These are phyloP conservation scores for Sinocyclocheilus rhinocerous DNA, from an alignment of 2,113 vertebrate genomes.

Conservation along the genomic window DNA sequence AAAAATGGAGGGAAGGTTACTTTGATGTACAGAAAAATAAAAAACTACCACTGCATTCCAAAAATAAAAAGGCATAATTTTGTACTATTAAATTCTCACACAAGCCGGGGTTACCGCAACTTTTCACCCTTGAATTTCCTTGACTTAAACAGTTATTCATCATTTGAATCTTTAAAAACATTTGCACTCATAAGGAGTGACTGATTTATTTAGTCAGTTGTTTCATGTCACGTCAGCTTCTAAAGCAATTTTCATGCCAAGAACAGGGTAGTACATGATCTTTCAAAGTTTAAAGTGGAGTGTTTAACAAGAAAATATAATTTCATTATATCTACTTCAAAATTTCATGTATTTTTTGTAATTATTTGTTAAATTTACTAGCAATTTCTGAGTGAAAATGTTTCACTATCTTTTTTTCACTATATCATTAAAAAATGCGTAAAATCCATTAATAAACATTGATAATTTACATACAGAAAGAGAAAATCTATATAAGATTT, in stretches of 20 bases:
- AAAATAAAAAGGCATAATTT: background rate
- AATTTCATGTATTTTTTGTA: too few relatives aligned
- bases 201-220: background rate
- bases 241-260: background rate
- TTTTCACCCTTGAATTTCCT: background rate
- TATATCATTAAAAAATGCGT: too few relatives aligned
- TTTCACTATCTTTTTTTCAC: too few relatives aligned
- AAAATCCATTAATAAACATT: too few relatives aligned
- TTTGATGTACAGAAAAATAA: background rate
- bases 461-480: background rate
- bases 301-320: background rate
- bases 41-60: background rate
- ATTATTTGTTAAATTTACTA: too few relatives aligned
- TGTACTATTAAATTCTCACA: background rate
- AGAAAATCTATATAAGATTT: background rate
- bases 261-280: background rate
- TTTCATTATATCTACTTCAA: background rate
- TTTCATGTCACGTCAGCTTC: background rate
- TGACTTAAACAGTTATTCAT: background rate
- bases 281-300: too few relatives aligned
- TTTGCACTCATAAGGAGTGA: background rate
- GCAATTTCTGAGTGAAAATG: too few relatives aligned
- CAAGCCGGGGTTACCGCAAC: background rate
- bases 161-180: background rate
- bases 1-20: conserved; percentile 13